Evolutionary conservation across 2,797 vertebrate genomes (phyloP), one percentile per base, ranked within the genome.

Genomic region (Sebastes minor): DNA sequence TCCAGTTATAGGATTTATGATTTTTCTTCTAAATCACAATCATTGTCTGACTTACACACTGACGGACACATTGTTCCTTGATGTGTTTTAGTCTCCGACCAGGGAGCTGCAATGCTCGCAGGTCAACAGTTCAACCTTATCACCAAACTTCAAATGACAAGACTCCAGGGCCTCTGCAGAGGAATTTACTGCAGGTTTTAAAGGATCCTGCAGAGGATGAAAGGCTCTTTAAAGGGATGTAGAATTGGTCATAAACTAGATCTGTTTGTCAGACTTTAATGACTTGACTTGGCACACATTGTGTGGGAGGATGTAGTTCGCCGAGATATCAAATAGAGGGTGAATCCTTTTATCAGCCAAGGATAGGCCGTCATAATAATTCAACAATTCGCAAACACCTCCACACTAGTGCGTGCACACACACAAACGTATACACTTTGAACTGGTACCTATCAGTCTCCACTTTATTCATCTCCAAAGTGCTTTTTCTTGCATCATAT

Each of bases 221-320:
- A 83, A 80, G 78, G 82, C 62, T 88, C 81, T 92, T 91, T 88
- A 90, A 90, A 91, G 80, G 79, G 88, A 93, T 86, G 84, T 88
- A 87, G 89, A 94, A 88, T 74, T 70, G 87, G 74, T 82, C 76
- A 82, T 94, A 91, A 95, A 95, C 68, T 18, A 75, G 77, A 89
- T 88, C 88, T 85, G 91, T 93, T 94, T 93, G 90, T 88, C 86
- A 86, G 82, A 86, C 80, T 91, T 91, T 91, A 92, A 93, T 88
- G 86, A 88, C 87, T 78, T 57, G 35, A 78, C 82, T 77, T 83
- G 79, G 69, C 83, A 67, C 64, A 65, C 76, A 75, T 76, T 83
- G 82, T 83, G 74, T 84, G 67, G 72, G 76, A 42, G 81, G 60
- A 72, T n/a, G 74, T n/a, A 22, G 74, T 70, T 55, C 22, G 53